Evolutionary conservation across 1,140 invertebrate species (phyloP), one percentile per base, ranked within the genome.

Genomic region (Apis laboriosa): DNA sequence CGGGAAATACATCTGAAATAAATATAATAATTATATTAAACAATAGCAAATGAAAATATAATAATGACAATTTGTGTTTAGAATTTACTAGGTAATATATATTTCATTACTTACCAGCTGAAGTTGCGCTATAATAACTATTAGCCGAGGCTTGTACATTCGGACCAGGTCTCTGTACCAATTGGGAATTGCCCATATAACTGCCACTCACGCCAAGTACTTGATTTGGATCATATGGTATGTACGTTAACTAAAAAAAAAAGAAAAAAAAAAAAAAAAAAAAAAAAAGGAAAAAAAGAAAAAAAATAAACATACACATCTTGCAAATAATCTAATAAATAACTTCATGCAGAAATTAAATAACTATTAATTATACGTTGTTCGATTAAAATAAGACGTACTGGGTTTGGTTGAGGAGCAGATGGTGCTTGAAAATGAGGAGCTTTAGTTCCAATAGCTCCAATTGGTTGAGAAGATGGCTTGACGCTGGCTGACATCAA

Each of bases 401-500:
- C 94, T 88, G 94, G 94, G 89, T 95, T 95, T 53, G 94, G 94
- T 71, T 95, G 95, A 61, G 94, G 93, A 63, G 94, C 94, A n/a
- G 94, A 92, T 70, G 93, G 86, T 64, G 94, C 91, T 85, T 94
- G 94, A 75, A 92, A 94, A 85, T 94, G 94, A 53, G 92, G 88
- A 73, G 93, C 94, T 92, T 96, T 96, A 19, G 96, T 95, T 85
- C 97, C 97, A 90, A 98, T 97, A 83, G 97, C 96, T 89, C 97
- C 96, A 91, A 98, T 97, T 90, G 96, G 96, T 94, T 97, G 97
- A 74, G 96, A 95, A 17, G 97, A 97, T 28, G 97, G 97, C 92
- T 98, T 98, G 21, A 98, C 97, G 85, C 96, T 97, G 60, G 97
- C 97, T 1, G 97, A 98, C 97, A 98, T 98, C 68, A 98, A 95